Evolutionary conservation across 2,113 vertebrate species (phyloP).

Genomic region (Takifugu bimaculatus): DNA sequence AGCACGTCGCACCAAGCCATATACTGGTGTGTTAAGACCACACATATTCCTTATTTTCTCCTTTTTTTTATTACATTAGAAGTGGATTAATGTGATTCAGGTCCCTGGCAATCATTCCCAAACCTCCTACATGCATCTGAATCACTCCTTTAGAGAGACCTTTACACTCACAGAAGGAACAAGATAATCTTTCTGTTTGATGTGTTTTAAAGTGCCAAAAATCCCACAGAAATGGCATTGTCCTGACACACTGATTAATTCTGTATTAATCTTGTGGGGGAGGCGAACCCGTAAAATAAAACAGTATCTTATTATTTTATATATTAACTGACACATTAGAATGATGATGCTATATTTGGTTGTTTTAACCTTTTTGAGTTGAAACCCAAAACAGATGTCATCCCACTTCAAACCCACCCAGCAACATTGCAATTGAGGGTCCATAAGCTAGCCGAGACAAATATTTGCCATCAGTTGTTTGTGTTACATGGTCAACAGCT

Average conservation of each 20-base stretch:
- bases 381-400: no score
- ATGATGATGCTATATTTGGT: no score
- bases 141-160: constrained; percentile 37
- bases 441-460: no score
- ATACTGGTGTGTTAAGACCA: constrained; percentile 18
- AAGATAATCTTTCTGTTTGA: background rate
- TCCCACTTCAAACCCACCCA: no score
- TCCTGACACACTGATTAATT: constrained; percentile 17
- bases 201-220: constrained; percentile 29
- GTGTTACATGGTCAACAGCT: no score
- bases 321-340: background rate
- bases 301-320: background rate
- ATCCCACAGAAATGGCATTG: constrained; percentile 39
- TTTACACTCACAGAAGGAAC: constrained; percentile 11
- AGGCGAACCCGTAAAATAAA: constrained; percentile 21
- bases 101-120: constrained; percentile 35
- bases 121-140: constrained; percentile 53
- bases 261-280: constrained; percentile 36
- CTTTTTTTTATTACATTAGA: constrained; percentile 19
- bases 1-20: constrained; percentile 15
- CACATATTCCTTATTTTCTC: no score
- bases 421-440: no score
- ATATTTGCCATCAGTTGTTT: no score
- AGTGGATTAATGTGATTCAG: constrained; percentile 35
- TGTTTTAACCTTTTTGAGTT: no score